Evolutionary conservation across 2,113 vertebrate genomes (phyloP).

Genomic region (Cettia cetti): DNA sequence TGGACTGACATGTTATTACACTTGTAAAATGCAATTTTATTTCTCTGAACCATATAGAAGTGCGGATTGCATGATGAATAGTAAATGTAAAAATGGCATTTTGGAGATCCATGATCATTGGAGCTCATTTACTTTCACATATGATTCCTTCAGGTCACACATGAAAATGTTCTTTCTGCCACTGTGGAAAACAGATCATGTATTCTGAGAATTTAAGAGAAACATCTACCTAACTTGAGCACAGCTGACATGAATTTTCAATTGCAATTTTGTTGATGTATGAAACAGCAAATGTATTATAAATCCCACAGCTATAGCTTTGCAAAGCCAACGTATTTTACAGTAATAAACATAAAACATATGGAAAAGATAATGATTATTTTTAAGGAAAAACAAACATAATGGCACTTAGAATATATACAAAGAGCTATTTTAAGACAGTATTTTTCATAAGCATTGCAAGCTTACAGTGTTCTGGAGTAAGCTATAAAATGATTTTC

Average conservation of each 20-base stretch:
- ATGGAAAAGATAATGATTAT: not conserved
- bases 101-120: not conserved
- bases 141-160: not conserved
- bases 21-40: not conserved
- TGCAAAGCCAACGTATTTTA: not conserved
- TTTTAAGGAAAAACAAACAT: slow-evolving; percentile 13
- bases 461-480: not conserved
- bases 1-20: not conserved
- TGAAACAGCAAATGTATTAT: not conserved
- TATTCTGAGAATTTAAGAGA: not conserved
- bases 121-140: not conserved
- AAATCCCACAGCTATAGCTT: not conserved
- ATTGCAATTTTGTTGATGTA: not conserved
- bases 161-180: not conserved
- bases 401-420: not conserved
- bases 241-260: not conserved
- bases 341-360: slow-evolving; percentile 4
- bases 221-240: not conserved
- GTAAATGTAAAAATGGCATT: not conserved
- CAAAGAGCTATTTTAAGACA: not conserved
- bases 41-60: not conserved
- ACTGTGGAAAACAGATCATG: not conserved
- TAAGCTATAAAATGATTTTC: slow-evolving; percentile 11
- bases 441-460: not conserved
- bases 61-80: not conserved